Conservation (phyloP, 1,140 invertebrate genomes). For the Apis cerana region DNA sequence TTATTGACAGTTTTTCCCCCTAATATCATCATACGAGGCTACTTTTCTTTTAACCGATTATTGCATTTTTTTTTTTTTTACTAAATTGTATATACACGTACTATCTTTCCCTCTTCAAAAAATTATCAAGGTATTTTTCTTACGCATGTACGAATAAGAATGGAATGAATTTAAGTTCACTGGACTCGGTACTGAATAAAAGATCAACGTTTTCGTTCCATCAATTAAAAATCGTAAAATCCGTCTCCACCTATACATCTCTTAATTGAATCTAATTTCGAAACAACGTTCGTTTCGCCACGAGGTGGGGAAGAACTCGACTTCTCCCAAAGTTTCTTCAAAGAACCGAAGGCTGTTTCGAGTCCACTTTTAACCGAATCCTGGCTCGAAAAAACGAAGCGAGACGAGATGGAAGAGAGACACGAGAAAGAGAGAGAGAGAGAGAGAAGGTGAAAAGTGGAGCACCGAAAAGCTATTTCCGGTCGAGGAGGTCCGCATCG, state of each 20-base stretch:
- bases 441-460: slow-evolving; percentile 29
- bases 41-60: no score
- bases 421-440: background rate
- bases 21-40: no score
- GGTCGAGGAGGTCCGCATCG: slow-evolving; percentile 65
- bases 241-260: rapidly evolving
- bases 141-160: no score
- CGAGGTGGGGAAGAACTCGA: background rate
- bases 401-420: background rate
- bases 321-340: slow-evolving; percentile 26
- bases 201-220: no score
- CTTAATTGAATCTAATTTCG: background rate
- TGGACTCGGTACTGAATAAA: no score
- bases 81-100: no score
- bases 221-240: background rate
- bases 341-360: background rate
- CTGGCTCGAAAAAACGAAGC: no score
- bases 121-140: no score
- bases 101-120: no score
- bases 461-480: slow-evolving; percentile 62
- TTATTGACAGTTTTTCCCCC: background rate
- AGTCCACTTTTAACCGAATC: background rate
- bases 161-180: no score
- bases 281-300: slow-evolving; percentile 4
- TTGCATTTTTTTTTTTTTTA: no score